These are phyloP conservation scores for Desmodus rotundus DNA, from an alignment of 2,113 vertebrate genomes.

Conservation along the genomic window DNA sequence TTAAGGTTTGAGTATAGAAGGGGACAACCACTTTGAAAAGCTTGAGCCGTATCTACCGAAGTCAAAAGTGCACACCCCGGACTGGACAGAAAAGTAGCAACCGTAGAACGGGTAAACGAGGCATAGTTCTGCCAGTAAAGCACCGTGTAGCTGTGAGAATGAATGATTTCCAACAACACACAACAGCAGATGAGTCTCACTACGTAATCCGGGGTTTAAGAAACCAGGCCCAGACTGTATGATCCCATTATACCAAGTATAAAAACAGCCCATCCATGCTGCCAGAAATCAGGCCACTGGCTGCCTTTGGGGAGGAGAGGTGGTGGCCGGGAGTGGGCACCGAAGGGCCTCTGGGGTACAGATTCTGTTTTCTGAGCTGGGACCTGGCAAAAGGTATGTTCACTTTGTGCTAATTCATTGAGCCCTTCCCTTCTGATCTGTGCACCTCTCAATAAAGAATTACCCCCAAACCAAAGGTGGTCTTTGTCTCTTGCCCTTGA, in stretches of 20 bases:
- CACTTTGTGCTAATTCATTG: background rate
- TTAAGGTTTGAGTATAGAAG: background rate
- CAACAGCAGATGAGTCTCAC: background rate
- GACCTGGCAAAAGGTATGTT: background rate
- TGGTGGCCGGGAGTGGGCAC: background rate
- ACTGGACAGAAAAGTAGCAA: background rate
- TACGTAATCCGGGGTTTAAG: accelerated
- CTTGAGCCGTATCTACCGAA: background rate
- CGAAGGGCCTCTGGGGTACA: background rate
- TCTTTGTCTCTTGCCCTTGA: background rate
- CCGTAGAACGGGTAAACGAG: background rate
- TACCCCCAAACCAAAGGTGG: background rate
- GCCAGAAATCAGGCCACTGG: background rate
- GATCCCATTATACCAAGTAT: background rate
- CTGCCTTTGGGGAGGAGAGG: background rate
- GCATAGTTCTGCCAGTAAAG: too few species aligned
- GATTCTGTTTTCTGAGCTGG: background rate
- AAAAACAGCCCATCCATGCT: background rate
- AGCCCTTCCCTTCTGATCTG: background rate
- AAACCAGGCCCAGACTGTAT: background rate
- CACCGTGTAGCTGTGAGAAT: background rate
- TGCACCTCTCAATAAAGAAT: background rate
- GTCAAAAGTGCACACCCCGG: background rate
- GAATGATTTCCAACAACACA: background rate
- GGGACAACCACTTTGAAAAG: background rate